Evolutionary conservation across 2,888 invertebrate genomes (phyloP), one percentile per base, ranked within the genome.

Genomic region (Macrophya annulata): DNA sequence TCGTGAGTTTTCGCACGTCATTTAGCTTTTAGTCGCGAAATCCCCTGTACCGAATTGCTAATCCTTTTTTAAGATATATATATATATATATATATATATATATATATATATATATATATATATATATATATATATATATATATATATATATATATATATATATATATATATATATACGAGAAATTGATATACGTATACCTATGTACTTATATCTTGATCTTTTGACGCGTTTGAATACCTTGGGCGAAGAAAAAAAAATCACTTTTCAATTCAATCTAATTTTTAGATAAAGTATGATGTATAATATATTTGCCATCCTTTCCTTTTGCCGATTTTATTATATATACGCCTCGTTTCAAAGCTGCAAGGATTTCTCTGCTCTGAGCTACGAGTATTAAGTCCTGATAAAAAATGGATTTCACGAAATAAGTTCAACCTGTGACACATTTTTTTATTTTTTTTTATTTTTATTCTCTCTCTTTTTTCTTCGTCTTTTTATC

Each of bases 381-480:
- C 74, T 10, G 45, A 74, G 74, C 45, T 37, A 15, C 74, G 74
- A 74, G 45, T 12, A 74, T 74, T 25, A 45, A 21, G 21, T 74
- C 45, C 12, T 25, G 45, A 45, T 8, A 55, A 77, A 37, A 77
- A 51, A 77, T 77, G 55, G 2, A 77, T 55, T 77, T 48, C 17
- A 55, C 51, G 51, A 37, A 77, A 55, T 77, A 55, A 48, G 48
- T 12, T 55, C 51, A 51, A 51, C 55, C 10, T 31, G 77, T 55
- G 55, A 77, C 31, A 77, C 15, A n/a, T 55, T 45, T 25, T 74
- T 74, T 17, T 25, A 2, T 21, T 74, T 74, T 31, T 45, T 43
- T 12, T 31, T 45, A 9, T 45, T 40, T 40, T 12, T n/a, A n/a
- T n/a, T n/a, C n/a, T 15, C 31, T 17, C 15, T 37, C 10, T 10